These are phyloP conservation scores for Hemibagrus guttatus DNA, from an alignment of 2,797 vertebrate genomes.

Conservation along the genomic window DNA sequence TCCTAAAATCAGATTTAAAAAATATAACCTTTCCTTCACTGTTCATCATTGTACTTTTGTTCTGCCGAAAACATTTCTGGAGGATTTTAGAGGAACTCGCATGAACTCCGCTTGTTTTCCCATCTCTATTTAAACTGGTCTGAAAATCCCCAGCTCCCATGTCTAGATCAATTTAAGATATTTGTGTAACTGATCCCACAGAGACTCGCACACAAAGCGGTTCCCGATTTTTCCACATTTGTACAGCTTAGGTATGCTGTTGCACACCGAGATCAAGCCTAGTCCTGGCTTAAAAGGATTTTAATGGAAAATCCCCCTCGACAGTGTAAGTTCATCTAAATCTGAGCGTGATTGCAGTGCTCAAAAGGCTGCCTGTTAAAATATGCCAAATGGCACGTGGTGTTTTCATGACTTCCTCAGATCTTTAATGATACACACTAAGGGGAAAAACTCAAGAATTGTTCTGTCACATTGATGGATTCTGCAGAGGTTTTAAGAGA, in stretches of 20 bases:
- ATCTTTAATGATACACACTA: slow-evolving; percentile 28
- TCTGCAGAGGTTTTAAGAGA: neutral
- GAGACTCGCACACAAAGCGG: neutral
- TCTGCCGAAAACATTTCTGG: neutral
- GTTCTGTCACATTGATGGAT: slow-evolving; percentile 21
- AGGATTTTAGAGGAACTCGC: slow-evolving; percentile 1
- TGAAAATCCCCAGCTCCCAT: slow-evolving; percentile 29
- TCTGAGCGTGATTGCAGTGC: neutral
- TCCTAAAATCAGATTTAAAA: neutral
- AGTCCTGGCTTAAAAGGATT: slow-evolving; percentile 29
- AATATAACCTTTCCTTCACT: neutral
- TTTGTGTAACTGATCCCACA: slow-evolving; percentile 30
- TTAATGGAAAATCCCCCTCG: neutral
- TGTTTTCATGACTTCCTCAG: neutral
- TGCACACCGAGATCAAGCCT: slow-evolving; percentile 17
- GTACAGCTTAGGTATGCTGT: slow-evolving; percentile 20
- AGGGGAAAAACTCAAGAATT: neutral
- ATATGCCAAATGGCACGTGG: neutral
- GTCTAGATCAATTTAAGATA: slow-evolving; percentile 30
- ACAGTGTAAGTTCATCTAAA: neutral
- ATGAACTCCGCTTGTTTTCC: slow-evolving; percentile 16
- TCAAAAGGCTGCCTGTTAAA: neutral
- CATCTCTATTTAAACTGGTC: slow-evolving; percentile 8
- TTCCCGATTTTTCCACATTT: slow-evolving; percentile 21
- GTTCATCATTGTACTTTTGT: neutral